Percentiles rank a stretch among this genome's conserved stretches.
Evolutionary conservation across 2,113 vertebrate species (phyloP).

Genomic region (Stigmatopora argus): DNA sequence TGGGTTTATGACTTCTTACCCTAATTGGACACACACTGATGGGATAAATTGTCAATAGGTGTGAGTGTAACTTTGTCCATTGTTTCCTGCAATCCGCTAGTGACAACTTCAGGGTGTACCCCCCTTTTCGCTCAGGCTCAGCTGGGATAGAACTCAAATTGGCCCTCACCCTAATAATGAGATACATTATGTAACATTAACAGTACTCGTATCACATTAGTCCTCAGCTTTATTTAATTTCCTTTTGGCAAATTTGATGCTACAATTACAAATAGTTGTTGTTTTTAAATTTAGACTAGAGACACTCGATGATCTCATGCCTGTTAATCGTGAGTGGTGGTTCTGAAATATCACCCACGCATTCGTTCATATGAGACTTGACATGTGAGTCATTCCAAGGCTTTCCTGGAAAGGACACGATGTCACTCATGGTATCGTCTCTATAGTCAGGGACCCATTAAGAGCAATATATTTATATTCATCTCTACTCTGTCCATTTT

Average conservation of each 20-base stretch:
- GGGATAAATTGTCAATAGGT: no score
- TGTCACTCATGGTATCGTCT: not conserved
- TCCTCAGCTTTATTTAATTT: not conserved
- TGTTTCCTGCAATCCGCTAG: not conserved
- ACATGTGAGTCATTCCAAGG: conserved; percentile 1
- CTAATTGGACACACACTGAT: no score
- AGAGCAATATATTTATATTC: not conserved
- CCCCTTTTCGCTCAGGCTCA: not conserved
- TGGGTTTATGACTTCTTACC: no score
- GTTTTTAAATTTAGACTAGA: not conserved
- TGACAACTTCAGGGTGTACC: not conserved
- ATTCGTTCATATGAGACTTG: conserved; percentile 18
- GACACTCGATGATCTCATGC: not conserved
- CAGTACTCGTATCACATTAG: not conserved
- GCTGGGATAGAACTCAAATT: not conserved
- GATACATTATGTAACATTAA: not conserved
- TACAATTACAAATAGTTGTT: not conserved
- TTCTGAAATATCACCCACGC: conserved; percentile 24
- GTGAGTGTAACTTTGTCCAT: no score
- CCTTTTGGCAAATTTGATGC: not conserved
- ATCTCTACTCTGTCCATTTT: not conserved
- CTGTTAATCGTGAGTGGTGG: conserved; percentile 13
- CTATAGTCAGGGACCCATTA: not conserved
- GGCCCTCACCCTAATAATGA: not conserved
- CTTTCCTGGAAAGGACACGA: conserved; percentile 4